A percentile compares a stretch with the other conserved stretches of the same genome.
phyloP scores from a whole-genome alignment of 2,113 vertebrate genomes.

The Calyptomena viridis region DNA sequence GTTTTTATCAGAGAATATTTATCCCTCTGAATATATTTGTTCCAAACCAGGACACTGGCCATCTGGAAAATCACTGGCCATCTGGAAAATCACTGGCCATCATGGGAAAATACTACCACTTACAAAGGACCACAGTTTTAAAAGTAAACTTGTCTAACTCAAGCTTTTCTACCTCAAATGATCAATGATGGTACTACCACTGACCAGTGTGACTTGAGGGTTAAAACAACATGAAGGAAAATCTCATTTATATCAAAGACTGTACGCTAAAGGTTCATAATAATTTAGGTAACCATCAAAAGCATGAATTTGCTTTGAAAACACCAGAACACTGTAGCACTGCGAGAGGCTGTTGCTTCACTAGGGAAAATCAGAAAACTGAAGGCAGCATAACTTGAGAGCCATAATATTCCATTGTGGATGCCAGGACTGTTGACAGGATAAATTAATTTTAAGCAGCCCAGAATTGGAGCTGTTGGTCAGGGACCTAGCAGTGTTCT shows the following conservation, averaged over 20 bases:
- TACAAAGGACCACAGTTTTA: background rate
- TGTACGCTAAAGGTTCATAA: background rate
- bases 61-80: background rate
- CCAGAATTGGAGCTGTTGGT: background rate
- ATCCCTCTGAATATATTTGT: too few relatives aligned
- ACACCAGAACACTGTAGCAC: background rate
- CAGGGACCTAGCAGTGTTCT: background rate
- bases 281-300: background rate
- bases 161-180: background rate
- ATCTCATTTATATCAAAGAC: background rate
- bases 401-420: background rate
- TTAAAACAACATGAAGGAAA: background rate
- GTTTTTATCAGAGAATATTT: too few relatives aligned
- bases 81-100: background rate
- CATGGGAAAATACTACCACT: background rate
- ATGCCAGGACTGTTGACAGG: background rate
- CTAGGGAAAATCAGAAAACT: background rate
- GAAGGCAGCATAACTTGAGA: background rate
- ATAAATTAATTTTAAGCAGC: background rate
- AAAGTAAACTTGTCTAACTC: background rate
- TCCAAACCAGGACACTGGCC: too few relatives aligned
- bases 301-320: background rate
- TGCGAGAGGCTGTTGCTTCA: background rate
- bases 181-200: background rate
- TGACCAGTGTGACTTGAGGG: background rate